Evolutionary conservation across 2,113 vertebrate species (phyloP), one percentile per base, ranked within the genome.

Genomic region (Lathamus discolor): DNA sequence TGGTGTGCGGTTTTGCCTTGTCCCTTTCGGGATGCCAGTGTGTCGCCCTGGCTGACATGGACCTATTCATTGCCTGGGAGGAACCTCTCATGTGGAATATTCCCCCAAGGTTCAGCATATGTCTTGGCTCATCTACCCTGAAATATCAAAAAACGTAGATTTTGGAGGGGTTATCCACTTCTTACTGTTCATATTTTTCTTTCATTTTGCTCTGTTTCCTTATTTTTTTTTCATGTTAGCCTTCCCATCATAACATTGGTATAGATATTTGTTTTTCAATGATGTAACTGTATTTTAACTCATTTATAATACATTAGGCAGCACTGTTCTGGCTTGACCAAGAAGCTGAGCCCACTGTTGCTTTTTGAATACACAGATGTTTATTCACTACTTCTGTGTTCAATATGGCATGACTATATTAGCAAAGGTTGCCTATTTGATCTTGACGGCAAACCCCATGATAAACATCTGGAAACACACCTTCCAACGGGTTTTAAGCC

Each of bases 391-490:
- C 18, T 94, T 96, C 52, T 92, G 1, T 66, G 92, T 94, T 88
- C 79, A 92, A 51, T 76, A 88, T 31, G 25, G 25, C 43, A 37
- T 52, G 35, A 73, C 39, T 76, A 1, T 67, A 51, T 93, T 70
- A 91, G 68, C 67, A 89, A 67, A 87, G 64, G 69, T 92, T 90
- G 62, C 67, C 49, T 74, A 23, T 61, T 95, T 92, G 90, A 67
- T 78, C 55, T 72, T 87, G 66, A 83, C 59, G 84, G 70, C 33
- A 66, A 93, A 93, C 61, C 57, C 59, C 81, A 17, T 52, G 82
- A 74, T 92, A 79, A 85, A 88, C 94, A 97, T 92, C 93, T 97
- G 95, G 67, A 93, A 92, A 76, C 67, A 69, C 88, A 95, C 93
- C 96, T 97, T 97, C 76, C 90, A 69, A 0, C 0, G 20, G 7